A percentile compares a stretch with the other conserved stretches of the same genome.
phyloP scores from a whole-genome alignment of 1,140 invertebrate genomes.

The Hypsibius dujardini region DNA sequence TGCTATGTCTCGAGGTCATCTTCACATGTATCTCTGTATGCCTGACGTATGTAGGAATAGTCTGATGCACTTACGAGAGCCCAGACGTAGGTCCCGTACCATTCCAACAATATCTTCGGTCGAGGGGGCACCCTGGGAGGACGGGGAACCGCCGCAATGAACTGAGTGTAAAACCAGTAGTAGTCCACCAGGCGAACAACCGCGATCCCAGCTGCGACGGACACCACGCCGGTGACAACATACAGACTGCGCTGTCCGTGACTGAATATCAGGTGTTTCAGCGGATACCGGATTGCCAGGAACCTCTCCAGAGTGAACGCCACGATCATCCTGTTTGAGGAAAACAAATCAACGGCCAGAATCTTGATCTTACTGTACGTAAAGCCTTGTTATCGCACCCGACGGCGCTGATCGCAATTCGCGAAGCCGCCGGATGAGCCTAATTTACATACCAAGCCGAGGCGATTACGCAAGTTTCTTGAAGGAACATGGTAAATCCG shows the following conservation, averaged over 20 bases:
- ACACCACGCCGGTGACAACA: neutral
- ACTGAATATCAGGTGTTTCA: neutral
- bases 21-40: too few relatives aligned
- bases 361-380: too few relatives aligned
- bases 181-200: neutral
- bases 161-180: neutral
- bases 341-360: too few relatives aligned
- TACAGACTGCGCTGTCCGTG: neutral
- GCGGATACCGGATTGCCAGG: neutral
- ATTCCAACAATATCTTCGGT: neutral
- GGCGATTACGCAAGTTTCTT: too few relatives aligned
- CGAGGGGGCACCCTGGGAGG: neutral
- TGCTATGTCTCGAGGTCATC: too few relatives aligned
- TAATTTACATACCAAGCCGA: too few relatives aligned
- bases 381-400: too few relatives aligned
- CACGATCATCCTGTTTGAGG: neutral
- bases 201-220: neutral
- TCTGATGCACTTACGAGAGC: neutral
- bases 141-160: neutral
- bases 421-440: too few relatives aligned
- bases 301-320: constrained; percentile 1
- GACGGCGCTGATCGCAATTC: too few relatives aligned
- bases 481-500: too few relatives aligned
- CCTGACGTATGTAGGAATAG: too few relatives aligned
- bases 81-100: constrained; percentile 9